Evolutionary conservation across 2,888 invertebrate genomes (phyloP).

Genomic region (Tridacna gigas): DNA sequence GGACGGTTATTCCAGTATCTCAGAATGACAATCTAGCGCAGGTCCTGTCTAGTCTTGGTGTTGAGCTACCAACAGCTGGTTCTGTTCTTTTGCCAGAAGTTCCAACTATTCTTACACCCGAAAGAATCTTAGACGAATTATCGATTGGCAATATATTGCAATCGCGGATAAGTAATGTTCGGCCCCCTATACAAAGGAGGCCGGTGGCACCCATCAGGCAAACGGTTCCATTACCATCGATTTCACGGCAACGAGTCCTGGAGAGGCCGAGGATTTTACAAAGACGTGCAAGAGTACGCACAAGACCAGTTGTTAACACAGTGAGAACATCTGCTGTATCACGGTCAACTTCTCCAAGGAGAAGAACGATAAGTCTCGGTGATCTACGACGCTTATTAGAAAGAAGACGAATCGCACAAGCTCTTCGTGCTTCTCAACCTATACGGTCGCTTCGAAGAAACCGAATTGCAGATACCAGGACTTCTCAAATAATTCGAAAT

Average conservation of each 20-base stretch:
- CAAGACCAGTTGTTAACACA: neutral
- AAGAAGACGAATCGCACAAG: neutral
- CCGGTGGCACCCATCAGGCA: neutral
- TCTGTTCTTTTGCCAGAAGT: conserved; percentile 42
- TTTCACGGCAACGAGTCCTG: neutral
- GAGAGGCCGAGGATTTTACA: neutral
- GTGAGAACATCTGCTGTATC: neutral
- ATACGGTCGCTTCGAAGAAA: neutral
- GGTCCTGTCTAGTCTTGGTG: conserved; percentile 37
- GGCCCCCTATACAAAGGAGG: neutral
- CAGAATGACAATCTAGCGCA: conserved; percentile 44
- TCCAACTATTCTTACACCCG: conserved; percentile 9
- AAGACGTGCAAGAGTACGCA: neutral
- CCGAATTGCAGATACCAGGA: neutral
- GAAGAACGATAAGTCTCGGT: neutral
- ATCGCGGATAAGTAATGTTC: neutral
- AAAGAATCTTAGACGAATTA: conserved; percentile 22
- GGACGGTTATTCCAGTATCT: conserved; percentile 48
- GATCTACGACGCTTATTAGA: neutral
- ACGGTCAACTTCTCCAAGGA: neutral
- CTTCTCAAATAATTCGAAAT: neutral
- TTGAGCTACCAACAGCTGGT: conserved; percentile 30
- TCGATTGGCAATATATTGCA: conserved; percentile 20
- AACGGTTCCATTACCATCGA: neutral
- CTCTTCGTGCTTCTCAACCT: neutral